Base-by-base conservation (phyloP, 2,888 invertebrate species). In the Epinotia nisella region DNA sequence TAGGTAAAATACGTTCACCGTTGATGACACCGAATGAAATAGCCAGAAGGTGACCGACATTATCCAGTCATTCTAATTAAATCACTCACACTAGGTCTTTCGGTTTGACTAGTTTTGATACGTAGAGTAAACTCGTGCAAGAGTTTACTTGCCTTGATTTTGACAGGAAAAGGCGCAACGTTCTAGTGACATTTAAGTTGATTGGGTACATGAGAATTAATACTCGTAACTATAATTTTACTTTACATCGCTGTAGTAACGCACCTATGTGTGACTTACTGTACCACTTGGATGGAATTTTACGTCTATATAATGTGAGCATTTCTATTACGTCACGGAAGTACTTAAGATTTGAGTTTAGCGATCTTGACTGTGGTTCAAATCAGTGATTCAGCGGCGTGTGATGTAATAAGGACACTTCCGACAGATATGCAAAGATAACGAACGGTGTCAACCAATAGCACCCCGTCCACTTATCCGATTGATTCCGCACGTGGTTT, bases 351-450 rank as follows among this genome's bases (percentile, higher is more conserved):
- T 71, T 71, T 70, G 41, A 58, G 56, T 60, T 72, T 56, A 68
- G 61, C 35, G 45, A 72, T 67, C 72, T 67, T 72, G 61, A 55
- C 45, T 29, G 55, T 61, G 69, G 53, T 61, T 61, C 60, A 61
- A 60, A 15, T 49, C 11, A 9, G 29, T 72, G 67, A 67, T 15
- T 61, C 71, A 67, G 45, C 55, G 17, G n/a, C 21, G 21, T 24
- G n/a, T n/a, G 39, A 71, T 65, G 51, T 65, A n/a, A 10, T 59
- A 70, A 66, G 71, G 49, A 61, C 21, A 51, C 45, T 68, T 56
- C 67, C 72, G 72, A 62, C 24, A 41, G 72, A 72, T 72, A 72
- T 62, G 61, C 55, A n/a, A 21, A 59, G 65, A 72, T 72, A 68
- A 59, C 55, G 56, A 68, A 59, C 55, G 56, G 60, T 72, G 29